phyloP scores from a whole-genome alignment of 2,888 invertebrate genomes.

The Polietes domitor region DNA sequence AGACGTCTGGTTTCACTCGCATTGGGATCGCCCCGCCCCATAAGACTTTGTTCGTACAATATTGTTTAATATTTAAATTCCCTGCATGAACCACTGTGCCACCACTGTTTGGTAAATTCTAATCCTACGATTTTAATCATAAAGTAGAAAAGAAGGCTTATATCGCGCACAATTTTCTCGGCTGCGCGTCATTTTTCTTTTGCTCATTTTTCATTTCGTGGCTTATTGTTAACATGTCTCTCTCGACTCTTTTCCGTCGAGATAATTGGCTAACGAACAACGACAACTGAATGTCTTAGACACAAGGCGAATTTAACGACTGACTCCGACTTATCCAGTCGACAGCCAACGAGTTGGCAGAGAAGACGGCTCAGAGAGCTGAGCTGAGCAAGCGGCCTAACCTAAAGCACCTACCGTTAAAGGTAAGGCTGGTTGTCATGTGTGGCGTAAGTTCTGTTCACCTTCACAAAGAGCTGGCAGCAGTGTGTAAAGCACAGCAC shows the following conservation, averaged over 20 bases:
- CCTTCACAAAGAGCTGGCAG: slow-evolving; percentile 23
- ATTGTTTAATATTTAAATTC: no score
- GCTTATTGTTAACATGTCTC: slow-evolving; percentile 54
- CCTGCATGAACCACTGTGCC: no score
- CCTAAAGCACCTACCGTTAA: slow-evolving; percentile 60
- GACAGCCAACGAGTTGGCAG: slow-evolving; percentile 49
- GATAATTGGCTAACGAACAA: slow-evolving; percentile 67
- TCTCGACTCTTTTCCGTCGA: slow-evolving; percentile 35
- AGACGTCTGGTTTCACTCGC: no score
- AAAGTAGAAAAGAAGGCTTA: slow-evolving; percentile 23
- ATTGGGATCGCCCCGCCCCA: no score
- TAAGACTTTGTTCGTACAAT: no score
- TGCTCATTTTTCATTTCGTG: slow-evolving; percentile 11
- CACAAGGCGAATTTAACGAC: slow-evolving; percentile 57
- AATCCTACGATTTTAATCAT: slow-evolving; percentile 31
- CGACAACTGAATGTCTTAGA: slow-evolving; percentile 62
- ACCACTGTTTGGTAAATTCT: slow-evolving; percentile 7
- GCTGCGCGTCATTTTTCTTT: background rate
- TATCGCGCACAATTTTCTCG: slow-evolving; percentile 44
- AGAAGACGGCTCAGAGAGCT: background rate
- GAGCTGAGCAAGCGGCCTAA: slow-evolving; percentile 10
- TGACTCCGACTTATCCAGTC: slow-evolving; percentile 59
- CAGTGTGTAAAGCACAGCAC: slow-evolving; percentile 3
- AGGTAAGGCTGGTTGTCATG: slow-evolving; percentile 26
- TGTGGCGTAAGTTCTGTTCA: background rate